Percentiles rank a stretch among this genome's conserved stretches.
phyloP scores from a whole-genome alignment of 2,113 vertebrate species.

The Crotophaga sulcirostris region DNA sequence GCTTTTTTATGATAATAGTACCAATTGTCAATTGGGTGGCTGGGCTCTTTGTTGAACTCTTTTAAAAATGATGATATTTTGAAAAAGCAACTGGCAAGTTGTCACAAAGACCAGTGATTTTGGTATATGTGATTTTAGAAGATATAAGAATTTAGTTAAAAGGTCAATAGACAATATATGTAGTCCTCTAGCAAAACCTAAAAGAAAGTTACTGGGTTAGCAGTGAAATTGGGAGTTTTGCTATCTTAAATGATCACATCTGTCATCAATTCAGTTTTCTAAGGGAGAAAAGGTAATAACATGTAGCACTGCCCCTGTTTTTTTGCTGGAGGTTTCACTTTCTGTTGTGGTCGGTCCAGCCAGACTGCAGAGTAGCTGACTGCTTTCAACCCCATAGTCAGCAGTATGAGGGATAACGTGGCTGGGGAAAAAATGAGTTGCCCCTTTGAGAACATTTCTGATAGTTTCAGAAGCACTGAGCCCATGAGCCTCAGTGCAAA shows the following conservation, averaged over 20 bases:
- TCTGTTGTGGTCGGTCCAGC: background rate
- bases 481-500: background rate
- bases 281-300: background rate
- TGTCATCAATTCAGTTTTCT: background rate
- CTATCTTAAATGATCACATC: background rate
- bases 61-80: background rate
- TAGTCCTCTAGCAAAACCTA: background rate
- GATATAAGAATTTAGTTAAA: background rate
- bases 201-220: background rate
- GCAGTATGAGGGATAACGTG: rapidly evolving
- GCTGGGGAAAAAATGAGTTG: background rate
- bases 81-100: background rate
- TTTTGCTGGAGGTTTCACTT: background rate
- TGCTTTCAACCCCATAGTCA: background rate
- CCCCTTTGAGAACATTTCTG: background rate
- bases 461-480: background rate
- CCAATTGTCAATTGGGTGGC: background rate
- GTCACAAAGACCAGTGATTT: background rate
- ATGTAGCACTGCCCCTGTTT: background rate
- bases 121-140: background rate
- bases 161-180: background rate
- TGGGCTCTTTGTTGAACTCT: background rate
- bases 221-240: background rate
- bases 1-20: background rate
- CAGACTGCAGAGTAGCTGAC: background rate